Evolutionary conservation across 2,888 invertebrate genomes (phyloP), one percentile per base, ranked within the genome.

Genomic region (Hydrotaea cyrtoneurina): DNA sequence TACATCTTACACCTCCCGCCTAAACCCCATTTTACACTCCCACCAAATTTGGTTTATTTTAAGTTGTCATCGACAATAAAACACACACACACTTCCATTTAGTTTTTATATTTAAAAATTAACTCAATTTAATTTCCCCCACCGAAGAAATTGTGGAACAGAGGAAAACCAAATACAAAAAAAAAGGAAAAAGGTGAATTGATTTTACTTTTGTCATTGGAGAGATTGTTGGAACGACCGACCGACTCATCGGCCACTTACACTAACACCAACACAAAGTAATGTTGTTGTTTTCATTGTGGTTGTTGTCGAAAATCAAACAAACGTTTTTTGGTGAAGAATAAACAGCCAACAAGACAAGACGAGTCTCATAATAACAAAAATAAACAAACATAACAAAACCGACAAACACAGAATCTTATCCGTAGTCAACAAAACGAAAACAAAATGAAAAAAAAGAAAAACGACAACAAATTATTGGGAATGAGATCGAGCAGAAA

Each of bases 371-470:
- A 13, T 75, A 64, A 75, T 62, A 50, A 64, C 31, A 31, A 21
- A 66, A 77, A 39, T 77, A 77, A 77, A 66, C 39, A 77, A 77
- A 77, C 26, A 31, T 31, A 31, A 31, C 3, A 77, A 39, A 26
- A 5, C 13, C 39, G 7, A 39, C 39, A 10, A 75, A 50, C n/a
- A 74, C 43, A 59, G 39, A 39, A 62, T 39, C 50, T 50, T n/a
- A 50, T 50, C 50, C 50, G n/a, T n/a, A n/a, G n/a, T n/a, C n/a
- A n/a, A n/a, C n/a, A n/a, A n/a, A 50, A 13, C 8, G 23, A 50
- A 50, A 50, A 50, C 50, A 50, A 50, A 17, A 50, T n/a, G 13
- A 50, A 50, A 4, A 2, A 50, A 39, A 50, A 50, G 50, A 50
- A 50, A 50, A 50, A 43, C 11, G 15, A 50, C 1, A 31, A 21